Evolutionary conservation across 2,113 vertebrate species (phyloP).

Genomic region (Dendropsophus ebraccatus): DNA sequence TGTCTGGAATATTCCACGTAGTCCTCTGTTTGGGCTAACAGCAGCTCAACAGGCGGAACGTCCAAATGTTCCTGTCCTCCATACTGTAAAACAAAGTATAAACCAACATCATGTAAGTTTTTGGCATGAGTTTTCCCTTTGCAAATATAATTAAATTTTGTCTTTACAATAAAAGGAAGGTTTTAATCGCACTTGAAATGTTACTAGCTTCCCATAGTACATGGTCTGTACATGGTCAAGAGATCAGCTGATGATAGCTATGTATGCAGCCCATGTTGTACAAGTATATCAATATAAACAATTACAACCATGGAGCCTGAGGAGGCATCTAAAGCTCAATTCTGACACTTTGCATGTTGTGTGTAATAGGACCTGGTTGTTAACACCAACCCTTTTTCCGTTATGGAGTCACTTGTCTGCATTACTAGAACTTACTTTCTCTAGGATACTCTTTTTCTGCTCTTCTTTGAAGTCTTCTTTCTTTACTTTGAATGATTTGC

Average conservation of each 20-base stretch:
- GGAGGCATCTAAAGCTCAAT: not conserved
- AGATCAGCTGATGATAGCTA: too few relatives aligned
- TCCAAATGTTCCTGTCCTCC: slow-evolving; percentile 93
- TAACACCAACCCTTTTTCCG: too few relatives aligned
- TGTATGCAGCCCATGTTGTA: too few relatives aligned
- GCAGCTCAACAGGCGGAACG: slow-evolving; percentile 86
- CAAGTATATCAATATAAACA: not conserved
- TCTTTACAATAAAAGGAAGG: not conserved
- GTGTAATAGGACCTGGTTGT: too few relatives aligned
- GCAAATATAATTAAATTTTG: not conserved
- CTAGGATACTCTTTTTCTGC: slow-evolving; percentile 92
- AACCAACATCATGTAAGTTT: not conserved
- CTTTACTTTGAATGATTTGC: slow-evolving; percentile 96
- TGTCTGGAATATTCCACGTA: slow-evolving; percentile 97
- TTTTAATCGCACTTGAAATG: too few relatives aligned
- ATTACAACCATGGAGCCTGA: not conserved
- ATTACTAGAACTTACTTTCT: slow-evolving; percentile 78
- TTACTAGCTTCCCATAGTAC: too few relatives aligned
- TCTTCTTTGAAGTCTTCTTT: slow-evolving; percentile 96
- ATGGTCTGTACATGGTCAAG: not conserved
- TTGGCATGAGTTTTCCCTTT: not conserved
- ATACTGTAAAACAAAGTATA: slow-evolving; percentile 76
- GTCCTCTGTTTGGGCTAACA: slow-evolving; percentile 95
- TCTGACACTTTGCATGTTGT: not conserved
- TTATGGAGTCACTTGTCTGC: not conserved